Evolutionary conservation across 92 coral and sea anemone species (phyloP), one percentile per base, ranked within the genome.

Genomic region (Diadumene lineata): DNA sequence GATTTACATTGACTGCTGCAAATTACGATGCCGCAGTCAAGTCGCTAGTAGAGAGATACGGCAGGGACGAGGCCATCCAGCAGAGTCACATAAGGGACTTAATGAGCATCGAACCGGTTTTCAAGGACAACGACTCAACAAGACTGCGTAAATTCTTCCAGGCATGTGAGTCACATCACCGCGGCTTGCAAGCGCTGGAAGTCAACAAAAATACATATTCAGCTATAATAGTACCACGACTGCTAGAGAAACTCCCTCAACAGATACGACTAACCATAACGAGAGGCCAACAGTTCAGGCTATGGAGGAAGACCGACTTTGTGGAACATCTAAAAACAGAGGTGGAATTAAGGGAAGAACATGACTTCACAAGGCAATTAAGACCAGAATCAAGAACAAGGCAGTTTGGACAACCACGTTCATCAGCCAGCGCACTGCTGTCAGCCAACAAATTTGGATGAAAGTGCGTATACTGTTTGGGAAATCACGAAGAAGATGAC

Each of bases 311-410:
- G 57, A 69, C 75, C 1, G 81, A 79, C 46, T 43, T 85, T 70
- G 11, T 64, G 64, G 60, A 80, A 16, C 77, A 66, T 23, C 51
- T 85, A 66, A 29, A 64, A 21, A 71, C 63, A 32, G 86, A 85
- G 56, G 82, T 85, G 11, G 86, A 85, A 63, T 67, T 81, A 69
- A 71, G 90, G 33, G 90, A 85, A 67, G 77, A 82, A 16, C 86
- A 81, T 22, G 60, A 21, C 6, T 53, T 22, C 70, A 67, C n/a
- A 33, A 13, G 27, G 34, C 4, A 30, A 24, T 7, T 13, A 23
- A 53, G 19, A 23, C 19, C 4, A 33, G 32, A 60, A 30, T 22
- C 22, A 17, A 72, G 46, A 1, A 66, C 56, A 19, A 21, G 48
- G 13, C 48, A 38, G 48, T n/a, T n/a, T n/a, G 48, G 48, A 38